Evolutionary conservation across 2,113 vertebrate genomes (phyloP), one percentile per base, ranked within the genome.

Genomic region (Strix uralensis): DNA sequence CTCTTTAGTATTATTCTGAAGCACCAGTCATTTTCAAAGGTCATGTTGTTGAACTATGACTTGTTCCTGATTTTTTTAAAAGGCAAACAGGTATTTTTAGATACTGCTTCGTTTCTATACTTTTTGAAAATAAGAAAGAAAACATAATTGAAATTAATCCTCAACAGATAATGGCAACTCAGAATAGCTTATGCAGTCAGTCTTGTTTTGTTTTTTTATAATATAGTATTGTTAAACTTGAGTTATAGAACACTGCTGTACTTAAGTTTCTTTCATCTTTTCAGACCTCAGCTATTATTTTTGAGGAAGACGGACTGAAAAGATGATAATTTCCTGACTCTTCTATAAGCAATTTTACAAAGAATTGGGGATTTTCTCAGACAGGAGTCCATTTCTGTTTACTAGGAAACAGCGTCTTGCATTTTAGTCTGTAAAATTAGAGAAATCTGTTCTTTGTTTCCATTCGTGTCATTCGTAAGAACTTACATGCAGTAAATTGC

Each of bases 171-270:
- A 83, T 58, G 65, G 87, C 84, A 92, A 94, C 55, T 94, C 87
- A 80, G 71, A 91, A 80, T 66, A 92, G 70, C n/a, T 94, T 92
- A 36, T 49, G 58, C 89, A 83, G 80, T 97, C 94, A 58, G 81
- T 96, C 94, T 82, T 81, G 66, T 75, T 89, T 94, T 86, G 52
- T 57, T 81, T 89, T 89, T 85, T 92, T 58, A 66, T 91, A 42
- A 72, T 72, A 29, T 36, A 54, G 25, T 95, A 47, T 94, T 94
- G 77, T 92, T 95, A 85, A 96, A 97, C 92, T 97, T 94, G 92
- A 94, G 92, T 78, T 94, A 66, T 80, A 90, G 78, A 97, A 96
- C 67, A 96, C 94, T 95, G 94, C 91, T 97, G 92, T 97, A 97
- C 79, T 96, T 96, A 49, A 49, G 46, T 95, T 94, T 92, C 78